These are phyloP conservation scores for Phrynosoma platyrhinos DNA, from an alignment of 2,113 vertebrate species.

Conservation along the genomic window DNA sequence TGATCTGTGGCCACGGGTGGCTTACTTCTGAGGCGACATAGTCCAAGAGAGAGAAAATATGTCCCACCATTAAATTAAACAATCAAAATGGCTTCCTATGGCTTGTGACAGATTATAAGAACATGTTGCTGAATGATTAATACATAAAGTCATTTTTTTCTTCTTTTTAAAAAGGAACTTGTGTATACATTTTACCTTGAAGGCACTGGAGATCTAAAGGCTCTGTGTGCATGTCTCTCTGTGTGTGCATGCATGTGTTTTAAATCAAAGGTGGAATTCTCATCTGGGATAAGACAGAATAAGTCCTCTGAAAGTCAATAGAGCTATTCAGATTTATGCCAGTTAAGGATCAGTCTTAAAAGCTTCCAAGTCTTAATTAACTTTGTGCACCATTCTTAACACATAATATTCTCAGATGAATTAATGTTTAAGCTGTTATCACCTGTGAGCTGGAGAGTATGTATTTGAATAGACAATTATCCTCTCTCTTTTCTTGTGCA, in stretches of 20 bases:
- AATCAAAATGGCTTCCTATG: too few species aligned
- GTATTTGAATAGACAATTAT: constrained; percentile 39
- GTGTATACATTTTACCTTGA: constrained; percentile 13
- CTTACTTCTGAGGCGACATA: too few species aligned
- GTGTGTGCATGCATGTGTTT: too few species aligned
- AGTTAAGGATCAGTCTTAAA: constrained; percentile 45
- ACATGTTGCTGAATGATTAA: too few species aligned
- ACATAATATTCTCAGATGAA: constrained; percentile 38
- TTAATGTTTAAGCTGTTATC: constrained; percentile 38
- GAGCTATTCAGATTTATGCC: constrained; percentile 30
- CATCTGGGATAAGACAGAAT: constrained; percentile 16
- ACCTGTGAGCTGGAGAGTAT: constrained; percentile 38
- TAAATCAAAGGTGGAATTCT: constrained; percentile 21
- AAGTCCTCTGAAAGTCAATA: constrained; percentile 15
- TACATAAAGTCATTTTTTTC: background rate
- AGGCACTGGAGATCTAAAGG: constrained; percentile 1
- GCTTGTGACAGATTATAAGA: too few species aligned
- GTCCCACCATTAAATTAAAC: too few species aligned
- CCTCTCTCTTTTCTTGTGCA: background rate
- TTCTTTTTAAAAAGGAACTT: constrained; percentile 1
- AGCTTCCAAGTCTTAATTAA: constrained; percentile 55
- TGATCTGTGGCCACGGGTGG: too few species aligned
- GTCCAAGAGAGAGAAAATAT: too few species aligned
- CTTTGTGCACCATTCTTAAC: constrained; percentile 39
- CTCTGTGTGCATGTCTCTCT: background rate